Evolutionary conservation across 2,888 invertebrate genomes (phyloP).

Genomic region (Silvanus unidentatus): DNA sequence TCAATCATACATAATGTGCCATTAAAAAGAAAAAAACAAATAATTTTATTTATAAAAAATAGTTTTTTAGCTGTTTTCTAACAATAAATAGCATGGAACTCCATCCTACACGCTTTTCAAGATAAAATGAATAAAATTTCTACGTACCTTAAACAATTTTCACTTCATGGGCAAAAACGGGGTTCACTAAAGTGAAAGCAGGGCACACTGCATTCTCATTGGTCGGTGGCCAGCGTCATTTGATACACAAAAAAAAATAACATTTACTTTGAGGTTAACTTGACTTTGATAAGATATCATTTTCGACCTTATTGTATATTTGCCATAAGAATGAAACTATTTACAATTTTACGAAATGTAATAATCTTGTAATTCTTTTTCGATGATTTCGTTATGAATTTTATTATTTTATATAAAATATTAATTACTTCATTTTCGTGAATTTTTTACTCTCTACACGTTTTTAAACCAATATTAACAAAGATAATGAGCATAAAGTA

Average conservation of each 20-base stretch:
- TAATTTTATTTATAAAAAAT: conserved; percentile 25
- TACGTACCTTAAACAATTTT: conserved; percentile 48
- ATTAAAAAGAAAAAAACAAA: conserved; percentile 22
- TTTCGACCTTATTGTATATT: conserved; percentile 29
- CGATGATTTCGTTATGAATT: no score
- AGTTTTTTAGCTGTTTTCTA: conserved; percentile 29
- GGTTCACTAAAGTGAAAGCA: conserved; percentile 45
- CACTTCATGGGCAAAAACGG: conserved; percentile 47
- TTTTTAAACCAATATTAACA: no score
- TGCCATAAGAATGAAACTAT: not conserved
- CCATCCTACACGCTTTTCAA: conserved; percentile 43
- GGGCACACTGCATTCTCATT: conserved; percentile 43
- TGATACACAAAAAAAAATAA: conserved; percentile 48
- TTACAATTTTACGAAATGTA: not conserved
- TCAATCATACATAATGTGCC: conserved; percentile 18
- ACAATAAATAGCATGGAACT: conserved; percentile 31
- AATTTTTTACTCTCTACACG: no score
- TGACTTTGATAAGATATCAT: conserved; percentile 21
- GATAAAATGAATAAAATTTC: conserved; percentile 48
- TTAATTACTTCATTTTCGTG: no score
- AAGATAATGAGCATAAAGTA: no score
- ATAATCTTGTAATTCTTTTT: no score
- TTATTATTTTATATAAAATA: no score
- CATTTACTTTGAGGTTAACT: conserved; percentile 42
- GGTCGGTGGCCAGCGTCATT: conserved; percentile 45